Evolutionary conservation across 2,888 invertebrate genomes (phyloP).

Genomic region (Polyommatus icarus): DNA sequence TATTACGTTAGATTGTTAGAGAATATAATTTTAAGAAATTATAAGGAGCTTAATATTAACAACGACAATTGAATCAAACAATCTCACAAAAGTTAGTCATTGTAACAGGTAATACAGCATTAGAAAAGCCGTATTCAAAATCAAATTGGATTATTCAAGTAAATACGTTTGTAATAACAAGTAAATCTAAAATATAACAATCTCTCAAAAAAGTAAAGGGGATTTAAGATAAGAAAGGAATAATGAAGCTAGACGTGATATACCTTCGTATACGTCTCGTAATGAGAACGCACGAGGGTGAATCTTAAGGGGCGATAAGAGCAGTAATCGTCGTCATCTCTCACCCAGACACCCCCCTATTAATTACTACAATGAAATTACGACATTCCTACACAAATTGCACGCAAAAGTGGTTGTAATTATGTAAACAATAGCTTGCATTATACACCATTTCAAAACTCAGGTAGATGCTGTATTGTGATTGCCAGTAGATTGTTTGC

Average conservation of each 20-base stretch:
- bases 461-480: conserved; percentile 6
- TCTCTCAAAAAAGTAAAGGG: background rate
- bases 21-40: too few relatives aligned
- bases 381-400: conserved; percentile 56
- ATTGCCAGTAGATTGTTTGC: background rate
- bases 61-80: background rate
- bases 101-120: too few relatives aligned
- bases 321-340: conserved; percentile 70
- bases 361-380: conserved; percentile 69
- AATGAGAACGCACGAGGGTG: conserved; percentile 39
- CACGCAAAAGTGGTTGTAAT: conserved; percentile 35
- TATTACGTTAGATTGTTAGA: too few relatives aligned
- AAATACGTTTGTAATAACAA: background rate
- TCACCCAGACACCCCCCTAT: conserved; percentile 59
- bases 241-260: conserved; percentile 38
- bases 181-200: background rate
- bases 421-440: conserved; percentile 8
- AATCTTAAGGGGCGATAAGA: conserved; percentile 63
- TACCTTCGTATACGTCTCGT: background rate
- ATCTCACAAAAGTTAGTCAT: background rate
- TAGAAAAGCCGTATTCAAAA: too few relatives aligned
- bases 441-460: background rate
- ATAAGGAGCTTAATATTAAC: too few relatives aligned
- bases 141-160: too few relatives aligned
- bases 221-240: background rate